Evolutionary conservation across 2,113 vertebrate genomes (phyloP), one percentile per base, ranked within the genome.

Genomic region (Pseudonaja textilis): DNA sequence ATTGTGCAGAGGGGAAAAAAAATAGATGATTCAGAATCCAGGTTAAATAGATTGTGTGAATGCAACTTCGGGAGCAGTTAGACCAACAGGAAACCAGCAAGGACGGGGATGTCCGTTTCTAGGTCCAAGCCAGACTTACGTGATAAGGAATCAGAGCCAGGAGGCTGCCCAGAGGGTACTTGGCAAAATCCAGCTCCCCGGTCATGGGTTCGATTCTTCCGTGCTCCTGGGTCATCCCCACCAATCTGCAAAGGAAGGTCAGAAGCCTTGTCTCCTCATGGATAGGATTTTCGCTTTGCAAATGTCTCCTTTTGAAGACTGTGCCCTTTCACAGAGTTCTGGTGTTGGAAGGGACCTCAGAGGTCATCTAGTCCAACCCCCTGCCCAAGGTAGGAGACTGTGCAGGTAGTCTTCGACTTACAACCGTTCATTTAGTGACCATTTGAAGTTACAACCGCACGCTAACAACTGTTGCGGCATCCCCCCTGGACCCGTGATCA

Each of bases 221-320:
- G 8, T 99, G 98, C 94, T 99, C 98, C 96, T 99, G 98, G 5
- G 98, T 98, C 98, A 98, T 97, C 20, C 97, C 98, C 96, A 96
- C 94, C 94, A 99, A 94, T 96, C 98, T 99, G 93, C 0, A 20
- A 88, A 81, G 69, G 93, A 29, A 2, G 22, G 52, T 56, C 50
- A 12, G 18, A 10, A 29, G 0, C 22, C 1, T 3, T 23, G 1
- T 47, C 45, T 45, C 55, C 91, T 1, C 3, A 2, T 1, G 23
- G 14, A 74, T 74, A 14, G 1, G 29, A 34, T 2, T 11, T 25
- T 5, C 4, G 5, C 2, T 22, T 47, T 2, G 2, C 8, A 4
- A 23, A 45, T 25, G 20, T 4, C 20, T 26, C 26, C 22, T 26
- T 39, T n/a, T 3, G 16, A 74, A 39, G 69, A 9, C 34, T 22